Evolutionary conservation across 2,113 vertebrate genomes (phyloP), one percentile per base, ranked within the genome.

Genomic region (Poeciliopsis prolifica): DNA sequence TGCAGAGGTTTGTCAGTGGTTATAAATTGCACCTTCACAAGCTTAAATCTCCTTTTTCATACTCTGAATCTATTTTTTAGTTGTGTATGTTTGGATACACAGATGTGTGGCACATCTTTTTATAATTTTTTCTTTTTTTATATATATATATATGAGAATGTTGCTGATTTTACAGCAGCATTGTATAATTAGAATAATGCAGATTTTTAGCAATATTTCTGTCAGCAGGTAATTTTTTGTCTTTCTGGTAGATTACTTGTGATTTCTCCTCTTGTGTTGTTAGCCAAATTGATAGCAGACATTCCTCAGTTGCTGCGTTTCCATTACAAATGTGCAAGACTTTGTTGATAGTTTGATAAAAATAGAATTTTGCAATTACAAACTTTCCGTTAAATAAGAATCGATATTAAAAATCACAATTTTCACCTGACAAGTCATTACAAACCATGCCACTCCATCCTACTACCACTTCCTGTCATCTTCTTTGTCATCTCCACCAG

Each of bases 121-220:
- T 82, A 83, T 81, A 88, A 80, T 28, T 30, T 85, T 87, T 80
- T 88, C 77, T 83, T 80, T 54, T 68, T 12, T 26, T 80, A 75
- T 81, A 35, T 33, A 33, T 7, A 31, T 33, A 58, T 58, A n/a
- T 58, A 2, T n/a, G 17, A 61, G 80, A 54, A 64, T 75, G 85
- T 73, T 84, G 86, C 89, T 80, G 68, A 79, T 78, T 84, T 87
- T 79, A 35, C 64, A 85, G 79, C 70, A 60, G 58, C 75, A 44
- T 78, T 75, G 74, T 88, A 78, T 86, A 84, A 78, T 87, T 88
- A 86, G 61, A 65, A 65, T 81, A 74, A 85, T 79, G 73, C 70
- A 40, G 58, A 87, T 77, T 67, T 29, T 70, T 87, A 90, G 79
- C 35, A 66, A 84, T 74, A 70, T 77, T 19, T 69, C 9, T 69